A percentile compares a stretch with the other conserved stretches of the same genome.
These are phyloP conservation scores for Chelon labrosus DNA, from an alignment of 2,797 vertebrate genomes.

Conservation along the genomic window DNA sequence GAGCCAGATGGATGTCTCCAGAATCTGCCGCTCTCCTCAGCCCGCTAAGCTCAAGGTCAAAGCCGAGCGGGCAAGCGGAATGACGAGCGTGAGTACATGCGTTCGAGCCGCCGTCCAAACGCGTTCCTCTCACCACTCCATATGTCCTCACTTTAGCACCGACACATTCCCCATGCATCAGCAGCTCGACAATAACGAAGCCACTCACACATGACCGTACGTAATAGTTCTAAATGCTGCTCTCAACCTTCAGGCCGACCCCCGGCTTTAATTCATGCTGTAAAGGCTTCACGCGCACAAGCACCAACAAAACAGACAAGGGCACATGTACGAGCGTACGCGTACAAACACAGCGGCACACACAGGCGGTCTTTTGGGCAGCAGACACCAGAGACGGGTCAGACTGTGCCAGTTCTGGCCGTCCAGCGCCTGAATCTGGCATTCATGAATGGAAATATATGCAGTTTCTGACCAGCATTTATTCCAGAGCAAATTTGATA, in stretches of 20 bases:
- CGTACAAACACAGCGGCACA: constrained; percentile 4
- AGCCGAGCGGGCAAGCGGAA: constrained; percentile 38
- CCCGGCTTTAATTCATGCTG: constrained; percentile 47
- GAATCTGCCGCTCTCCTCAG: constrained; percentile 49
- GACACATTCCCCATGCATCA: constrained; percentile 45
- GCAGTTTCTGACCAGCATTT: constrained; percentile 60
- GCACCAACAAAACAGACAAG: constrained; percentile 41
- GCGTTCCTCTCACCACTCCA: constrained; percentile 47
- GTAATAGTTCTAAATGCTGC: constrained; percentile 23
- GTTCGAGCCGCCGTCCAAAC: constrained; percentile 20
- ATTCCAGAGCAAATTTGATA: constrained; percentile 82
- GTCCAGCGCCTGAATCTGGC: constrained; percentile 63
- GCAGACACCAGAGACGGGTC: constrained; percentile 27
- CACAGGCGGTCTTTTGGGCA: constrained; percentile 30
- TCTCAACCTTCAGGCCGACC: constrained; percentile 62
- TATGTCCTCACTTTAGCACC: constrained; percentile 43
- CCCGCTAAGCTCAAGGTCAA: constrained; percentile 71
- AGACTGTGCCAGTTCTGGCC: constrained; percentile 48
- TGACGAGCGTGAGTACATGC: constrained; percentile 2
- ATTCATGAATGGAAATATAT: constrained; percentile 82
- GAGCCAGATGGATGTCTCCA: constrained; percentile 69
- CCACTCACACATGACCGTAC: constrained; percentile 17
- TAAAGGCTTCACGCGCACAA: constrained; percentile 17
- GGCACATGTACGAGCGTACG: constrained; percentile 14
- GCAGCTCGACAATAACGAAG: constrained; percentile 28